These are phyloP conservation scores for Strix uralensis DNA, from an alignment of 2,113 vertebrate genomes.

Conservation along the genomic window DNA sequence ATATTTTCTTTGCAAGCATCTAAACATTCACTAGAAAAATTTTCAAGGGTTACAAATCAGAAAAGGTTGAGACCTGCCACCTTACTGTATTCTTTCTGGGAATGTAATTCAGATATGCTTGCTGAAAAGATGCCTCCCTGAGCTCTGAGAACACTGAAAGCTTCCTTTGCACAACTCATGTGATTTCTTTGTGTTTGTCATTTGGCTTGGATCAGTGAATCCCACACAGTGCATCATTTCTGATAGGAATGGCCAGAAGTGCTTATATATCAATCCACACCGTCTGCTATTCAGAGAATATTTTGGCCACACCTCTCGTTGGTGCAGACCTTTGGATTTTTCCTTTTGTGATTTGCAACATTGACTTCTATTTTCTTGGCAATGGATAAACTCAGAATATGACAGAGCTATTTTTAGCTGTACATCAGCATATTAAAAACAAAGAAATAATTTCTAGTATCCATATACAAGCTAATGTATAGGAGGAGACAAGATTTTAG, in stretches of 20 bases:
- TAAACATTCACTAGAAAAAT: background rate
- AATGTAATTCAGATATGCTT: background rate
- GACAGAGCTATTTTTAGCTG: background rate
- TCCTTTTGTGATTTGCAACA: background rate
- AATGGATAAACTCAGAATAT: background rate
- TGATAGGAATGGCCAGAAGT: slow-evolving; percentile 23
- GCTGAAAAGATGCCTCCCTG: background rate
- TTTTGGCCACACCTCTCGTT: slow-evolving; percentile 8
- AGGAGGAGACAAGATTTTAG: background rate
- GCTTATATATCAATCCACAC: slow-evolving; percentile 22
- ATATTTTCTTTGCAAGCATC: background rate
- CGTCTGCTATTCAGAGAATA: background rate
- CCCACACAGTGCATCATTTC: slow-evolving; percentile 32
- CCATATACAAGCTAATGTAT: background rate
- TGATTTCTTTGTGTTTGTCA: slow-evolving; percentile 55
- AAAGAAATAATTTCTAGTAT: background rate
- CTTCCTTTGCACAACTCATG: slow-evolving; percentile 50
- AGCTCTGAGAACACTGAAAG: slow-evolving; percentile 24
- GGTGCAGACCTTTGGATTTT: background rate
- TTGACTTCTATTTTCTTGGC: background rate
- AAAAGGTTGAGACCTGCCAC: background rate
- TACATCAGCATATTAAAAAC: background rate
- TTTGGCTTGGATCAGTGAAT: slow-evolving; percentile 52
- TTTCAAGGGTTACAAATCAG: background rate
- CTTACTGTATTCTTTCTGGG: background rate